Base-by-base conservation (phyloP, 2,113 vertebrate genomes). In the Hyla sarda region DNA sequence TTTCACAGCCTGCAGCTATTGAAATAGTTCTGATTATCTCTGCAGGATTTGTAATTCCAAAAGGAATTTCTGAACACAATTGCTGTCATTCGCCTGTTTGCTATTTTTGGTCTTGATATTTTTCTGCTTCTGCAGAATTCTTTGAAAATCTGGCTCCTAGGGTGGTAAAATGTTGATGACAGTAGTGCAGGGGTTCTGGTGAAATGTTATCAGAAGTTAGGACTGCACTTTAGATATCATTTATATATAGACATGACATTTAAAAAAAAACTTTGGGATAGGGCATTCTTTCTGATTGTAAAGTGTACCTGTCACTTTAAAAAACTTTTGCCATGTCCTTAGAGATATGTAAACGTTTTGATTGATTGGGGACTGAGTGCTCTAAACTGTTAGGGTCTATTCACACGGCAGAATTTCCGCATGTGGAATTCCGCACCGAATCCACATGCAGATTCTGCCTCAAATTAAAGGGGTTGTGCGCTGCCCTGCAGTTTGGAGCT, bases 1-100 rank as follows among this genome's bases (percentile, higher is more conserved):
- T 83, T 54, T 83, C 28, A 41, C 47, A 83, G 82, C 82, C 67
- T 45, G 30, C 21, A 73, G 82, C 82, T 73, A 83, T 71, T 83
- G 47, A 83, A 83, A 72, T 23, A 73, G 47, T 82, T 83, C 67
- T 73, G 69, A 73, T 83, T 83, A 73, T 83, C 67, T 83, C 82
- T 25, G 82, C 69, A 56, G 82, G 82, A 73, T 73, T 73, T 73
- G 32, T 73, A 72, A 72, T 83, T 48, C 72, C 48, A 73, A 73
- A 83, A 72, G 62, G 47, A 41, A 52, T 83, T 83, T 83, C 28
- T 72, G 82, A 73, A 71, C 13, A 54, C 37, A 83, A 83, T 73
- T 62, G 58, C 48, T 72, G 47, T 83, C 54, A 72, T 73, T 83
- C 2, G 65, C 14, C 65, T 69, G 30, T 69, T 69, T 69, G 65